Percentiles rank a stretch among this genome's conserved stretches.
phyloP scores from a whole-genome alignment of 2,888 invertebrate species.

The Drosophila falleni region DNA sequence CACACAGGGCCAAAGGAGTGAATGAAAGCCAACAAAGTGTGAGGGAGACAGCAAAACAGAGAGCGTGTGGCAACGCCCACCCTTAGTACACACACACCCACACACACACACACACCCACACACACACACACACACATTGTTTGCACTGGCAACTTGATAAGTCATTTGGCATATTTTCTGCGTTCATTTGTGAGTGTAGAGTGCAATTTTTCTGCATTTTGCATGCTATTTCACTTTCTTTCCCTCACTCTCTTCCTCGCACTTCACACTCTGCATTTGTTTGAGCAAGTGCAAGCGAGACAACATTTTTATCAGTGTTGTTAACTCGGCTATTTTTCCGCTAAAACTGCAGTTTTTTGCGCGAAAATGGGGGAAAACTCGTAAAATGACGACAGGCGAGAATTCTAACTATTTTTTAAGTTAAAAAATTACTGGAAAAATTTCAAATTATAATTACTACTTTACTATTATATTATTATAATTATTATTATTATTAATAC shows the following conservation, averaged over 20 bases:
- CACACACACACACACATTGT: conserved; percentile 32
- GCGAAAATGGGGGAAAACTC: too few relatives aligned
- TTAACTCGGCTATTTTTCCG: too few relatives aligned
- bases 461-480: too few relatives aligned
- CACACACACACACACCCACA: conserved; percentile 21
- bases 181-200: conserved; percentile 18
- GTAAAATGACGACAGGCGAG: too few relatives aligned
- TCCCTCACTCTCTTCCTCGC: background rate
- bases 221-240: background rate
- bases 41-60: background rate
- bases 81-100: conserved; percentile 25
- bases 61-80: conserved; percentile 18
- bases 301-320: too few relatives aligned
- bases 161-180: conserved; percentile 58
- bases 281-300: too few relatives aligned
- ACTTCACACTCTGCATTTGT: background rate
- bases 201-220: conserved; percentile 6
- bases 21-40: conserved; percentile 9
- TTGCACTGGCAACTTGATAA: conserved; percentile 45
- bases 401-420: too few relatives aligned
- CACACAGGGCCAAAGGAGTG: conserved; percentile 13
- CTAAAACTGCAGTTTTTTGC: too few relatives aligned
- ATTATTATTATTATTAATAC: too few relatives aligned
- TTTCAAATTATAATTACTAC: too few relatives aligned
- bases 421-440: too few relatives aligned